A percentile compares a stretch with the other conserved stretches of the same genome.
phyloP scores from a whole-genome alignment of 1,140 invertebrate species.

The Drosophila leontia region DNA sequence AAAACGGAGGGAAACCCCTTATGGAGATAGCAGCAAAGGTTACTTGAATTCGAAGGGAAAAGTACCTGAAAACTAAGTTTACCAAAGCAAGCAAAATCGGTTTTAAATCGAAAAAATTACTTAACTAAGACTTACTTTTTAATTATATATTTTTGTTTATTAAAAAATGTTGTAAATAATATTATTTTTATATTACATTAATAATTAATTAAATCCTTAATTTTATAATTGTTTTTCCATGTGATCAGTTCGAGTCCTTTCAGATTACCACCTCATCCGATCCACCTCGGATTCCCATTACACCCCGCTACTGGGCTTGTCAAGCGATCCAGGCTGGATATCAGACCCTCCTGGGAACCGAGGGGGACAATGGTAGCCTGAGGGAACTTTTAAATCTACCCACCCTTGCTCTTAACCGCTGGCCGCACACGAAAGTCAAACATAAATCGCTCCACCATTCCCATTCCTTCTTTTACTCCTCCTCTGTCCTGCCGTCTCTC shows the following conservation, averaged over 20 bases:
- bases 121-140: not conserved
- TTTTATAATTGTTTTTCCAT: not conserved
- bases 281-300: not conserved
- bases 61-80: not conserved
- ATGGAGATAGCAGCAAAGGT: constrained; percentile 1
- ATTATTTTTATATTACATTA: not conserved
- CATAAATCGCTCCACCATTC: constrained; percentile 72
- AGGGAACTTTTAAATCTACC: constrained; percentile 64
- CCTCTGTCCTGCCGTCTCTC: constrained; percentile 7
- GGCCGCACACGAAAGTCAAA: constrained; percentile 78
- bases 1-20: not conserved
- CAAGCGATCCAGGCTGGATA: constrained; percentile 50
- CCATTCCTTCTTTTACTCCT: constrained; percentile 20
- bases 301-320: not conserved
- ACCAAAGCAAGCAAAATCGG: not conserved
- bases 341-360: constrained; percentile 18
- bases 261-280: not conserved
- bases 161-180: not conserved
- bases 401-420: constrained; percentile 55
- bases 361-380: constrained; percentile 8
- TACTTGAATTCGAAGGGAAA: not conserved
- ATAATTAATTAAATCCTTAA: not conserved
- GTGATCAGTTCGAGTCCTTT: not conserved
- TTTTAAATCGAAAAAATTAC: not conserved
- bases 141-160: not conserved